A percentile compares a stretch with the other conserved stretches of the same genome.
These are phyloP conservation scores for Eumaeus atala DNA, from an alignment of 1,140 invertebrate genomes.

Conservation along the genomic window DNA sequence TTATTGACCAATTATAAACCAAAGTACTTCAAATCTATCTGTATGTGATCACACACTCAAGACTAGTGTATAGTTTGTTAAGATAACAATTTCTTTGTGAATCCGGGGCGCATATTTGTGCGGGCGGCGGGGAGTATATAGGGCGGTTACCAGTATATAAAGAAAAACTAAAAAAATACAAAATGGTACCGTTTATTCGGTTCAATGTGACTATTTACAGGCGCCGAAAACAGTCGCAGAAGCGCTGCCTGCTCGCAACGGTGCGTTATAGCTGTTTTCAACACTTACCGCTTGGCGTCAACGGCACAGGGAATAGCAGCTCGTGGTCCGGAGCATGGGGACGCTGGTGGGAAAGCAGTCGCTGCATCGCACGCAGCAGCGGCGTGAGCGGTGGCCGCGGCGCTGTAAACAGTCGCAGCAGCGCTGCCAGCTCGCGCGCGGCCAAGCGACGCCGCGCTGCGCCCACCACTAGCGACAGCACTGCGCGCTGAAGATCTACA, in stretches of 20 bases:
- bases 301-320: conserved; percentile 72
- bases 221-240: conserved; percentile 74
- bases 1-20: too few species aligned
- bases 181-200: too few species aligned
- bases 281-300: neutral
- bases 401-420: conserved; percentile 75
- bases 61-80: too few species aligned
- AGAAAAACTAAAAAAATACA: too few species aligned
- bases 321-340: conserved; percentile 75
- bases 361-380: conserved; percentile 72
- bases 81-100: too few species aligned
- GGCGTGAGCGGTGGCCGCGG: conserved; percentile 69
- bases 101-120: too few species aligned
- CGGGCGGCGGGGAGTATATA: too few species aligned
- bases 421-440: conserved; percentile 71
- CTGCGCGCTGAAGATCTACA: conserved; percentile 76
- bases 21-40: too few species aligned
- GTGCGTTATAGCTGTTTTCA: conserved; percentile 21
- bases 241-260: neutral
- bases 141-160: too few species aligned
- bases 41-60: too few species aligned
- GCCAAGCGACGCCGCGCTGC: conserved; percentile 75
- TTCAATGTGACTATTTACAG: too few species aligned
- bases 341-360: conserved; percentile 64
- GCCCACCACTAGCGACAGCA: conserved; percentile 76